phyloP scores from a whole-genome alignment of 1,140 invertebrate species.

The Drosophila obscura region DNA sequence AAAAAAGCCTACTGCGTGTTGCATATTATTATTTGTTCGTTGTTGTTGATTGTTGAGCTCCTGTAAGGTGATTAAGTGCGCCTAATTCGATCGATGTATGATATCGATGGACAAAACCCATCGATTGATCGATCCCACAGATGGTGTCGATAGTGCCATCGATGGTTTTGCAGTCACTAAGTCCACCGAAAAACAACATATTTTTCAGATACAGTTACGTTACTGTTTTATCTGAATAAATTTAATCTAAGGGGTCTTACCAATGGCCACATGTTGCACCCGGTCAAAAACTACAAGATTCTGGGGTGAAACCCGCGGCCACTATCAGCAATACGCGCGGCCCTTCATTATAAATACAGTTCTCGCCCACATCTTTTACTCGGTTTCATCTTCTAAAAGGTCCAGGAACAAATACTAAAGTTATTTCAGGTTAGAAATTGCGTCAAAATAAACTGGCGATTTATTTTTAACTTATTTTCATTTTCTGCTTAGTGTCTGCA shows the following conservation, averaged over 20 bases:
- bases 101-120: no score
- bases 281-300: conserved; percentile 51
- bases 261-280: conserved; percentile 72
- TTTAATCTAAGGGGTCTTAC: conserved; percentile 54
- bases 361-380: neutral
- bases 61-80: no score
- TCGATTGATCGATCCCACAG: no score
- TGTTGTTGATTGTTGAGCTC: no score
- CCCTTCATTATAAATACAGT: conserved; percentile 76
- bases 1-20: no score
- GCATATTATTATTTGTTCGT: no score
- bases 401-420: conserved; percentile 24
- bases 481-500: neutral
- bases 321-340: conserved; percentile 76
- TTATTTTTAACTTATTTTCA: conserved; percentile 9
- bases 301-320: conserved; percentile 64
- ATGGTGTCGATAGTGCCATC: no score
- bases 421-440: conserved; percentile 66
- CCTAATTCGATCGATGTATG: no score
- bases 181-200: conserved; percentile 12
- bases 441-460: conserved; percentile 39
- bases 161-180: no score
- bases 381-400: neutral
- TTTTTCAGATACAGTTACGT: conserved; percentile 40
- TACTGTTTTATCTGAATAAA: conserved; percentile 41